These are phyloP conservation scores for Drosophila mayaguana DNA, from an alignment of 2,888 invertebrate genomes.

Conservation along the genomic window DNA sequence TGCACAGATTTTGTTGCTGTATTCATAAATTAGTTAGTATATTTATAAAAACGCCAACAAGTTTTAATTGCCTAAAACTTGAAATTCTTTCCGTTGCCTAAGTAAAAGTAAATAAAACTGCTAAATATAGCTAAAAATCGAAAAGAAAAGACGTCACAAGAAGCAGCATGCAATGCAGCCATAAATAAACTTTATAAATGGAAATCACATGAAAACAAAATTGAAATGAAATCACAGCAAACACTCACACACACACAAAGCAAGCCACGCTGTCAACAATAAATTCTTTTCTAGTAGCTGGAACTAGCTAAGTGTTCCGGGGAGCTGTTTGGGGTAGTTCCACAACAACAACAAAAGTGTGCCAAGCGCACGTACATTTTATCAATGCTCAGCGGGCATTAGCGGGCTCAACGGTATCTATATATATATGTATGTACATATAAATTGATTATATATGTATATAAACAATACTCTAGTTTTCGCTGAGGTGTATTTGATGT, in stretches of 20 bases:
- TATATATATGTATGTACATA: slow-evolving; percentile 7
- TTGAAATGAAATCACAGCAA: slow-evolving; percentile 32
- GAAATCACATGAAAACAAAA: slow-evolving; percentile 32
- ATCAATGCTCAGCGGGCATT: slow-evolving; percentile 56
- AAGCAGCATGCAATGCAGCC: slow-evolving; percentile 34
- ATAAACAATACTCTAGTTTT: neutral
- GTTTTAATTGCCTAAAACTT: neutral
- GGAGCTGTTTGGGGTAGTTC: neutral
- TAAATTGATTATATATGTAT: neutral
- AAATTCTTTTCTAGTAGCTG: slow-evolving; percentile 50
- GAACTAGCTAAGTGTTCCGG: neutral
- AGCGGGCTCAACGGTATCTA: slow-evolving; percentile 27
- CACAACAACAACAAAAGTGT: slow-evolving; percentile 25
- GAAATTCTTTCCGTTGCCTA: neutral
- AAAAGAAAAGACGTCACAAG: slow-evolving; percentile 40
- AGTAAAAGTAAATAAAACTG: neutral
- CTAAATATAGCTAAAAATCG: slow-evolving; percentile 43
- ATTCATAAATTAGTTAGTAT: slow-evolving; percentile 18
- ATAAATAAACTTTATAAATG: slow-evolving; percentile 64
- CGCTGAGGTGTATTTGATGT: slow-evolving; percentile 7
- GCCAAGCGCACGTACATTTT: slow-evolving; percentile 58
- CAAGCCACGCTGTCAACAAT: slow-evolving; percentile 52
- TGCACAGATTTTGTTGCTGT: slow-evolving; percentile 19
- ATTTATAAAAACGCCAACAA: neutral
- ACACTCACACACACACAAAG: slow-evolving; percentile 2